Evolutionary conservation across 2,888 invertebrate genomes (phyloP).

Genomic region (Campoplex capitator): DNA sequence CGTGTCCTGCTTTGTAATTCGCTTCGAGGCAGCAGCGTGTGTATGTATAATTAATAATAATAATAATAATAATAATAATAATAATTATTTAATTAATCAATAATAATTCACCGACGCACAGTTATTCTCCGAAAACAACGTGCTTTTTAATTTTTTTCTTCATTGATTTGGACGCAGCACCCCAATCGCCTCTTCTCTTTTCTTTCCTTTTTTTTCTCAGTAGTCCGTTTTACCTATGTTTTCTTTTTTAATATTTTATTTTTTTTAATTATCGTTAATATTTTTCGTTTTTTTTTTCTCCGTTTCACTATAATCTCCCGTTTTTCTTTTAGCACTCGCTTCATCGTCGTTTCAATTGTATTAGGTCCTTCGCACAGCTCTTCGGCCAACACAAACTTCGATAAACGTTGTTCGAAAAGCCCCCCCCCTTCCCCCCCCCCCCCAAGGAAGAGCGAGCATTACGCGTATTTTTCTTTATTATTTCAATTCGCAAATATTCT

Average conservation of each 20-base stretch:
- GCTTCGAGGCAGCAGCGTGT: slow-evolving; percentile 65
- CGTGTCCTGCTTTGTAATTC: slow-evolving; percentile 66
- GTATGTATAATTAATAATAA: slow-evolving; percentile 63
- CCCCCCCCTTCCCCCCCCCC: background rate
- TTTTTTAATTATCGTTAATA: slow-evolving; percentile 45
- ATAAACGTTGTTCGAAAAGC: slow-evolving; percentile 16
- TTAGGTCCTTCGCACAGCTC: slow-evolving; percentile 23
- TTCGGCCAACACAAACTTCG: slow-evolving; percentile 22
- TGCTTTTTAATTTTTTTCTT: slow-evolving; percentile 36
- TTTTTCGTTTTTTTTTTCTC: slow-evolving; percentile 41
- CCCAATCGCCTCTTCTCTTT: slow-evolving; percentile 36
- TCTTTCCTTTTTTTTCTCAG: slow-evolving; percentile 38
- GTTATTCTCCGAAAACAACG: slow-evolving; percentile 57
- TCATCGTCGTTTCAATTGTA: slow-evolving; percentile 26
- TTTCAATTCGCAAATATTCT: slow-evolving; percentile 17
- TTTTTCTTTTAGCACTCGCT: slow-evolving; percentile 32
- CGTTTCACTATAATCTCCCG: slow-evolving; percentile 41
- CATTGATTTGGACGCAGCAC: slow-evolving; percentile 65
- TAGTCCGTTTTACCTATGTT: slow-evolving; percentile 64
- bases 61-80: slow-evolving; percentile 59
- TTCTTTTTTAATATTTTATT: slow-evolving; percentile 33
- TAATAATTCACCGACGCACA: slow-evolving; percentile 65
- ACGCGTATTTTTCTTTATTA: background rate
- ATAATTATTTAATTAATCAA: slow-evolving; percentile 62
- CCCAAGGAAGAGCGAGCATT: slow-evolving; percentile 24